Percentiles rank a stretch among this genome's conserved stretches.
Evolutionary conservation across 2,888 invertebrate species (phyloP).

Genomic region (Geotrupes spiniger): DNA sequence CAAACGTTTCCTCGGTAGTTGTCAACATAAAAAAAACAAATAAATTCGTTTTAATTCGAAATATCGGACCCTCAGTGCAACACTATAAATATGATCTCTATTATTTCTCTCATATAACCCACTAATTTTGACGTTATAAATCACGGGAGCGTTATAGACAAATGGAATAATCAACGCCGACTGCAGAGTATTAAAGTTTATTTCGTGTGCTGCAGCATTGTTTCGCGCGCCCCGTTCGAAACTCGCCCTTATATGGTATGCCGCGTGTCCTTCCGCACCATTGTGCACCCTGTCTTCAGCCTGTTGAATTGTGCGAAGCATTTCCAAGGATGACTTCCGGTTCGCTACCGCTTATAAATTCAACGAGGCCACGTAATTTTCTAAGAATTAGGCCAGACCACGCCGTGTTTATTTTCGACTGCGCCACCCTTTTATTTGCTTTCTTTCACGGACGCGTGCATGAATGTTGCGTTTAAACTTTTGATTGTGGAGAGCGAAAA

Average conservation of each 20-base stretch:
- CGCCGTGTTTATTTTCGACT: constrained; percentile 1
- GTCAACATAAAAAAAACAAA: too few relatives aligned
- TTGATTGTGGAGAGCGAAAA: too few relatives aligned
- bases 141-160: background rate
- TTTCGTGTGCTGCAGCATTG: constrained; percentile 3
- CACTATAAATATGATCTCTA: too few relatives aligned
- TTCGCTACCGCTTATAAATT: constrained; percentile 34
- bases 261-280: constrained; percentile 38
- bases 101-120: too few relatives aligned
- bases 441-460: too few relatives aligned
- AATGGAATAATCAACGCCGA: constrained; percentile 1
- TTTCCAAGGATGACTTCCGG: constrained; percentile 33
- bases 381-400: constrained; percentile 6
- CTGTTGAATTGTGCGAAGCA: constrained; percentile 43
- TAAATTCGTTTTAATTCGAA: too few relatives aligned
- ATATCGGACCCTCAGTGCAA: too few relatives aligned
- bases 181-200: background rate
- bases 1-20: too few relatives aligned
- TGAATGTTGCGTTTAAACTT: too few relatives aligned
- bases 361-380: constrained; percentile 32
- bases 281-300: constrained; percentile 41
- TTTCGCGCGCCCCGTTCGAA: background rate
- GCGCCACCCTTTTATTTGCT: background rate
- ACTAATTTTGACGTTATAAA: too few relatives aligned
- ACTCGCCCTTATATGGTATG: background rate